Conservation (phyloP, 2,888 invertebrate species). For the Congeria kusceri region DNA sequence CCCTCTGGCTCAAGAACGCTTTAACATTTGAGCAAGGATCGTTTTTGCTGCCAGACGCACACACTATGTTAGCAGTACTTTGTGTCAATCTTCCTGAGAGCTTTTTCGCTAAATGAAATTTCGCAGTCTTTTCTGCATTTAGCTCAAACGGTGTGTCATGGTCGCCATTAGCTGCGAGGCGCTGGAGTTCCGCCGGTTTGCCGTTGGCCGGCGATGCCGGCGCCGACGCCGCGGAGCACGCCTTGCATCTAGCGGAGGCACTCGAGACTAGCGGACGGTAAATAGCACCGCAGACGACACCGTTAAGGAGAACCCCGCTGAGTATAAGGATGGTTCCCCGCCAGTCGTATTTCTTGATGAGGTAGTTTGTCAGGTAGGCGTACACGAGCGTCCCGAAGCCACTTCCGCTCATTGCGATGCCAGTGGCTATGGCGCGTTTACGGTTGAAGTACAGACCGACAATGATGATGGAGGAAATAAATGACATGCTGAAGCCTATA, state of each 20-base stretch:
- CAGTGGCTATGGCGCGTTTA: conserved; percentile 96
- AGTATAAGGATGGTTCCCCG: conserved; percentile 87
- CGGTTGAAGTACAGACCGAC: conserved; percentile 99
- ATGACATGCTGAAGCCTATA: conserved; percentile 97
- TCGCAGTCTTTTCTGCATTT: not conserved
- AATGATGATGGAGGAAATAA: conserved; percentile 98
- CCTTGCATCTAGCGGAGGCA: not conserved
- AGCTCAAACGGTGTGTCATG: not conserved
- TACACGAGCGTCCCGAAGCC: conserved; percentile 96
- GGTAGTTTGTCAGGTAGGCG: conserved; percentile 87
- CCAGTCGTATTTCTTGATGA: conserved; percentile 87
- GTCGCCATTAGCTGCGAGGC: too few species aligned
- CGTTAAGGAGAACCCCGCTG: conserved; percentile 93
- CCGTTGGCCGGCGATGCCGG: not conserved
- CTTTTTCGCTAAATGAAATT: conserved; percentile 2
- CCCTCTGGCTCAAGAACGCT: conserved; percentile 44
- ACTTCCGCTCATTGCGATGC: conserved; percentile 97
- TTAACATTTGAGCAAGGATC: not conserved
- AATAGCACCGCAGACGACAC: conserved; percentile 94
- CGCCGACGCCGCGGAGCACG: not conserved
- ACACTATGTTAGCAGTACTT: conserved; percentile 19
- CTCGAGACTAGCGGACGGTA: conserved; percentile 90
- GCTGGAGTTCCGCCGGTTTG: not conserved
- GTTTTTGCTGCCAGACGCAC: not conserved
- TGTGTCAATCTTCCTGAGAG: conserved; percentile 27